Base-by-base conservation (phyloP, 2,888 invertebrate genomes). In the Flabesymbios commensalis region DNA sequence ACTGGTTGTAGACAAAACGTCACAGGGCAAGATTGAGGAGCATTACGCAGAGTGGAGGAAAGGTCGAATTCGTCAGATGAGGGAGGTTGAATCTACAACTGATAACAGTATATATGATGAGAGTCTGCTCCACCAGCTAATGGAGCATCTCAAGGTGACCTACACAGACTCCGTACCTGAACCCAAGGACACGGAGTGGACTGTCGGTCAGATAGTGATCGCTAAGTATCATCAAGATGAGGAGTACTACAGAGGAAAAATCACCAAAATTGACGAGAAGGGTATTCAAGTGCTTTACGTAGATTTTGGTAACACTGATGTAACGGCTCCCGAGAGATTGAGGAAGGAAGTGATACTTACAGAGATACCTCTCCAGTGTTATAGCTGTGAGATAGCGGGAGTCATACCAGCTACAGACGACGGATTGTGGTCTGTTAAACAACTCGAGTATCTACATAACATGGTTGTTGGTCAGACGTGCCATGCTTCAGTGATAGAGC, bases 241-340 rank as follows among this genome's bases (percentile, higher is more conserved):
- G 7, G 83, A 83, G 17, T 89, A 88, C 84, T 91, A 91, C 78
- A 85, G 92, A 61, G 91, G 88, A 10, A 83, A 83, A 73, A 84
- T 90, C 2, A 81, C 88, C 63, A 63, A 84, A 59, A 87, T 83
- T 65, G 48, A 36, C 7, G 51, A 67, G 29, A 56, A 31, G 32
- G 63, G 65, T 29, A 69, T 75, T n/a, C 66, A 84, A 80, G 85
- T 92, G 0, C 85, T 87, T 59, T 92, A 91, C 82, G 86, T 93
- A 0, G 94, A 94, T 82, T 94, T 90, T 76, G 94, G 93, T 0
- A 92, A 91, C 76, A 84, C 87, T 52, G 92, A 93, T 78, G 79
- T 79, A 0, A 88, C 90, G 61, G 70, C 83, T 0, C 83, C 86
- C 17, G 78, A 83, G 1, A 85, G 88, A 56, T 73, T 93, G 54